Evolutionary conservation across 2,888 invertebrate genomes (phyloP), one percentile per base, ranked within the genome.

Genomic region (Heliconius ethilla): DNA sequence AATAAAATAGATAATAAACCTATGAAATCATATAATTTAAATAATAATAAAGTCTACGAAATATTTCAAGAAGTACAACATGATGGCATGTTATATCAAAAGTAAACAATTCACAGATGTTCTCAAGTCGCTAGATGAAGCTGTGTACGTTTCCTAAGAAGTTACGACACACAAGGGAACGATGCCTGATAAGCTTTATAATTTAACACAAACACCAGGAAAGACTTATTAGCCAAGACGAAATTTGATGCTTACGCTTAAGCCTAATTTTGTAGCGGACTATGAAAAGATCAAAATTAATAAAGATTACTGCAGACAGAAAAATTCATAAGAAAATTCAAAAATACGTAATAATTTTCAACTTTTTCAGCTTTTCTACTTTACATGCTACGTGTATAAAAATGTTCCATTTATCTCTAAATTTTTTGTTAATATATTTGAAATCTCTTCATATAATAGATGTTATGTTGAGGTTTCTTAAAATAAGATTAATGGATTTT

Each of bases 171-270:
- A 85, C 92, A 59, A 77, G 93, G 93, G 93, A 92, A 85, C 92
- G 86, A 91, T 92, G 89, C 87, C 88, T 92, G 91, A 92, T 93
- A 92, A 92, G 92, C 89, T 92, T 90, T 90, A 92, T 92, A 92
- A 92, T 93, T 92, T 91, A 92, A 89, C 86, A 88, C 86, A 89
- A 89, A 90, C 84, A 81, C 89, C 88, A 81, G 83, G 81, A 86
- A 84, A 88, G 89, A 90, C 89, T 90, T 91, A 91, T 89, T 90
- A 90, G 89, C 84, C 75, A 69, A 81, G 76, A 79, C 65, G 70
- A 79, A 78, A 73, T 78, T 79, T 69, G 76, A 55, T 33, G 2
- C 25, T 27, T 63, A 37, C 3, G 25, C n/a, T 25, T 74, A 11
- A 27, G 6, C 74, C 18, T 22, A 27, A 74, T 22, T 63, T 74